Evolutionary conservation across 2,797 vertebrate species (phyloP).

Genomic region (Gymnoscopelus braueri): DNA sequence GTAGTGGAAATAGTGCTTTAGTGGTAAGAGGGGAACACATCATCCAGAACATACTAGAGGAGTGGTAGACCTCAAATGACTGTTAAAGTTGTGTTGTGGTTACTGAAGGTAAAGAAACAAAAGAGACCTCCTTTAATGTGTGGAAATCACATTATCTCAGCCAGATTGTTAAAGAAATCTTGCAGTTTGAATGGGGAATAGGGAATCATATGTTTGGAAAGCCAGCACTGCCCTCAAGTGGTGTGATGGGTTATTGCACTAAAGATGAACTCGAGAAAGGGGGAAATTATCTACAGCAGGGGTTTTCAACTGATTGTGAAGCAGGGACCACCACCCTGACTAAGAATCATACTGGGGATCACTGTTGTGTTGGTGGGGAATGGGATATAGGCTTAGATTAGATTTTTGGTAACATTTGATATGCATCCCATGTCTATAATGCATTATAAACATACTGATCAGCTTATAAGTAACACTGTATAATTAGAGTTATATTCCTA

Average conservation of each 20-base stretch:
- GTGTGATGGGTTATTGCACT: background rate
- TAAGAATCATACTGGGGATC: too few species aligned
- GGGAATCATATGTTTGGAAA: background rate
- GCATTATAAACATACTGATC: too few species aligned
- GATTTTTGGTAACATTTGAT: too few species aligned
- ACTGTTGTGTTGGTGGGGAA: too few species aligned
- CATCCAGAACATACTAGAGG: background rate
- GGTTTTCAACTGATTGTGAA: too few species aligned
- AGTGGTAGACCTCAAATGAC: conserved; percentile 15
- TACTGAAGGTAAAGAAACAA: conserved; percentile 4
- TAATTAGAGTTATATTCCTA: too few species aligned
- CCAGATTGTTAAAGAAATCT: conserved; percentile 14
- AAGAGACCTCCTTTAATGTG: conserved; percentile 31
- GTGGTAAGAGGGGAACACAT: background rate
- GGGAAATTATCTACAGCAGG: background rate
- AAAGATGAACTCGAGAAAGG: background rate
- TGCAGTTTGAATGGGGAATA: background rate
- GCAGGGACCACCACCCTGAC: too few species aligned
- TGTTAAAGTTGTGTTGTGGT: conserved; percentile 9
- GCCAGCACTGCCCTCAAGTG: conserved; percentile 50
- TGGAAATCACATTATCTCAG: conserved; percentile 36
- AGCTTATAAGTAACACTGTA: too few species aligned
- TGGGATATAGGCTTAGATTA: too few species aligned
- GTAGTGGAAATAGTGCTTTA: background rate
- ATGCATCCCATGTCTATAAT: too few species aligned